Base-by-base conservation (phyloP, 2,888 invertebrate species). In the Nineta flava region DNA sequence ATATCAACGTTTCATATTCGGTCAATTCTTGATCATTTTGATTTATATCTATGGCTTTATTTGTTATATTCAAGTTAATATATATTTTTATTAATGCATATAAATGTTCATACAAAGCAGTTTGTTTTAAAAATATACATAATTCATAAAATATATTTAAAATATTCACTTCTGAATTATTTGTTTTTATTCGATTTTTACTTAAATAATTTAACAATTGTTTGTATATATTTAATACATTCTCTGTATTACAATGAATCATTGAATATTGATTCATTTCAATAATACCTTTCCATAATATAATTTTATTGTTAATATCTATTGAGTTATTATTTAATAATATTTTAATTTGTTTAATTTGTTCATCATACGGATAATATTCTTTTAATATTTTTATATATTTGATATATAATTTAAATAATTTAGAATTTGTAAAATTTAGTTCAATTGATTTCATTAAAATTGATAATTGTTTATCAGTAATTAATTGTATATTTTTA, bases 101-200 rank as follows among this genome's bases (percentile, higher is more conserved):
- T 26, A 26, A 26, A 7, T 7, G 7, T 26, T 26, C 26, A 26
- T 26, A 26, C 7, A 26, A 26, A 2, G 5, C 85, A 7, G 80
- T 77, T 59, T 86, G 85, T 48, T 79, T 74, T 16, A 83, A 61
- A 60, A 81, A 82, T 3, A 76, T 58, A 54, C 67, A 75, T 59
- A 71, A 75, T 61, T 69, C 74, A 54, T 73, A 71, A 46, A 75
- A 57, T 63, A 75, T 67, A 35, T 62, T 59, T 46, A 68, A 56
- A 53, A 68, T 68, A 50, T 60, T 64, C 51, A 66, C 65, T 50
- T 60, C 45, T 26, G 59, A 55, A 54, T 61, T 65, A 52, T 67
- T 65, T 34, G 64, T 60, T 46, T 55, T 61, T 21, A 66, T 55
- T 50, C 68, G 55, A 19, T 67, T 59, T 52, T 70, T 65, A 53